phyloP scores from a whole-genome alignment of 1,140 invertebrate genomes.

The Belonocnema kinseyi region DNA sequence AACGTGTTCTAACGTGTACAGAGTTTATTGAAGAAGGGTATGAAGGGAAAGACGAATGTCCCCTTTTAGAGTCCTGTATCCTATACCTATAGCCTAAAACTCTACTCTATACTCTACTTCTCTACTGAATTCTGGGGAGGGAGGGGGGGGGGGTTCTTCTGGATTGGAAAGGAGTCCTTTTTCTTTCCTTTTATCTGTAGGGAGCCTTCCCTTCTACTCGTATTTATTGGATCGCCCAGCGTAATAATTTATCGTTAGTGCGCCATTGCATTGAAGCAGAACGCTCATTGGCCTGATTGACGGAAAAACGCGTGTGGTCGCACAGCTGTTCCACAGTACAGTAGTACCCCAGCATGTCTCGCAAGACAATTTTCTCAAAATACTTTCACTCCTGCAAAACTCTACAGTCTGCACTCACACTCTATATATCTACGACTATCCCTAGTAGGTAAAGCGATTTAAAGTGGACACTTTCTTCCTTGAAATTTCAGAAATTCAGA shows the following conservation, averaged over 20 bases:
- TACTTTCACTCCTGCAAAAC: neutral
- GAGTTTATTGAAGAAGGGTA: neutral
- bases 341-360: neutral
- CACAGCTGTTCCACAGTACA: neutral
- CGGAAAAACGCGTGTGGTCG: neutral
- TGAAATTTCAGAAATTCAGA: too few relatives aligned
- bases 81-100: too few relatives aligned
- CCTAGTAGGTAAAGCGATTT: too few relatives aligned
- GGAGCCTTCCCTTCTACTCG: neutral
- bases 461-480: too few relatives aligned
- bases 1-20: slow-evolving; percentile 19
- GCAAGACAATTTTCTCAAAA: slow-evolving; percentile 5
- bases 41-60: slow-evolving; percentile 15
- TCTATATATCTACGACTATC: too few relatives aligned
- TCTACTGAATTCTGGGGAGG: too few relatives aligned
- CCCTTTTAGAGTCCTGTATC: neutral
- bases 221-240: neutral
- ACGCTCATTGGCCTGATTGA: slow-evolving; percentile 24
- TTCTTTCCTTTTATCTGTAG: slow-evolving; percentile 19
- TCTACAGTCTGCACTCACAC: too few relatives aligned
- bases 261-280: slow-evolving; percentile 9
- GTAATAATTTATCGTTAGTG: slow-evolving; percentile 23
- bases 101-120: too few relatives aligned
- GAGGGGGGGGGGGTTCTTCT: neutral
- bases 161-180: slow-evolving; percentile 17